Conservation (phyloP, 2,113 vertebrate genomes). For the Chroicocephalus ridibundus region DNA sequence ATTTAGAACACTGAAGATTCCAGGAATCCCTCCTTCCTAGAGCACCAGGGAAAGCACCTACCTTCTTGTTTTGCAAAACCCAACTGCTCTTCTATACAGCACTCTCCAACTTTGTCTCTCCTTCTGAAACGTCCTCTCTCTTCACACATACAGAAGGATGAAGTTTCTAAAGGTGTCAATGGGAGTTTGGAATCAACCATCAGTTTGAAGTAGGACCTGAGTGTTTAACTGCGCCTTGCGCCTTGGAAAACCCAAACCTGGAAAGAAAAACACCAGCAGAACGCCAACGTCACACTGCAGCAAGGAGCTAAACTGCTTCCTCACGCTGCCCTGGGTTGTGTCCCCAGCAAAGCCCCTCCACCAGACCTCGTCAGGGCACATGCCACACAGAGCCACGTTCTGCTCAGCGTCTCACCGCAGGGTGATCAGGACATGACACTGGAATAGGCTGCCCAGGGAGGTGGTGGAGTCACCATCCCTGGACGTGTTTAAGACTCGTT, state of each 20-base stretch:
- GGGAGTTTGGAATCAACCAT: neutral
- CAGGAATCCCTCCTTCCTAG: neutral
- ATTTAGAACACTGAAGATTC: neutral
- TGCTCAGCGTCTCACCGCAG: neutral
- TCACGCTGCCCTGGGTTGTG: neutral
- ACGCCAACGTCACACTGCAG: fast-evolving
- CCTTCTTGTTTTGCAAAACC: neutral
- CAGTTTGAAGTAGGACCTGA: neutral
- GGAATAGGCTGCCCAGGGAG: too few species aligned
- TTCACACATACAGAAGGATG: neutral
- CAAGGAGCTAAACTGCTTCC: neutral
- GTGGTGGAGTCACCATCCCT: too few species aligned
- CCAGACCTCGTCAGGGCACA: neutral
- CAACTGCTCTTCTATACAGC: neutral
- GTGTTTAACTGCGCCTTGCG: neutral
- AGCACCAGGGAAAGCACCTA: neutral
- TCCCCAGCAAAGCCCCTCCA: neutral
- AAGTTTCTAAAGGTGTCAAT: neutral
- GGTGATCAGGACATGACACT: too few species aligned
- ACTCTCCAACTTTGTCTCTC: neutral
- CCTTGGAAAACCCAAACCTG: neutral
- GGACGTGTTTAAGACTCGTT: too few species aligned
- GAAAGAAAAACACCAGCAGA: neutral
- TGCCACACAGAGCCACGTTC: neutral
- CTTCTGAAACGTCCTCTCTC: neutral